A percentile compares a stretch with the other conserved stretches of the same genome.
These are phyloP conservation scores for Ciconia nigra DNA, from an alignment of 2,797 vertebrate species.

Conservation along the genomic window DNA sequence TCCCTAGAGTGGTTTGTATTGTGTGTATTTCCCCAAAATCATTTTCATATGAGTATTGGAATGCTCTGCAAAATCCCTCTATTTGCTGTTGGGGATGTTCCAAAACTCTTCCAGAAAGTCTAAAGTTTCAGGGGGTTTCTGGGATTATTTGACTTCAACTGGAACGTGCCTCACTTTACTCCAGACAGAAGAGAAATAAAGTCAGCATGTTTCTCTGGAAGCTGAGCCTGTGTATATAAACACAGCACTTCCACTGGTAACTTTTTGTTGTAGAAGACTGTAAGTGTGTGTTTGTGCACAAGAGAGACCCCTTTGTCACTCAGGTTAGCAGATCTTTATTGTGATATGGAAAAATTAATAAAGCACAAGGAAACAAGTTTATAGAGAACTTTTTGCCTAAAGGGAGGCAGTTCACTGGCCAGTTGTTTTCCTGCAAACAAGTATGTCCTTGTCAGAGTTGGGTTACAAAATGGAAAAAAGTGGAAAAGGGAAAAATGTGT, in stretches of 20 bases:
- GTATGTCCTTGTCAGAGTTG: neutral
- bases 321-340: neutral
- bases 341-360: neutral
- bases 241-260: neutral
- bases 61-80: constrained; percentile 11
- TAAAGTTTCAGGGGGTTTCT: constrained; percentile 24
- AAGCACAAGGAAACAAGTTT: neutral
- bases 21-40: constrained; percentile 18
- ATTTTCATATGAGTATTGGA: constrained; percentile 34
- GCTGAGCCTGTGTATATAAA: neutral
- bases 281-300: neutral
- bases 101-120: constrained; percentile 40
- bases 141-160: constrained; percentile 8
- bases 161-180: neutral
- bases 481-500: neutral
- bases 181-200: constrained; percentile 16
- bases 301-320: neutral
- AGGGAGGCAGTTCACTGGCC: neutral
- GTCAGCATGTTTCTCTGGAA: neutral
- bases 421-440: neutral
- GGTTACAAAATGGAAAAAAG: neutral
- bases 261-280: neutral
- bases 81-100: neutral
- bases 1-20: neutral
- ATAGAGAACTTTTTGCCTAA: neutral